Base-by-base conservation (phyloP, 2,888 invertebrate genomes). In the Callyntrura sp. region DNA sequence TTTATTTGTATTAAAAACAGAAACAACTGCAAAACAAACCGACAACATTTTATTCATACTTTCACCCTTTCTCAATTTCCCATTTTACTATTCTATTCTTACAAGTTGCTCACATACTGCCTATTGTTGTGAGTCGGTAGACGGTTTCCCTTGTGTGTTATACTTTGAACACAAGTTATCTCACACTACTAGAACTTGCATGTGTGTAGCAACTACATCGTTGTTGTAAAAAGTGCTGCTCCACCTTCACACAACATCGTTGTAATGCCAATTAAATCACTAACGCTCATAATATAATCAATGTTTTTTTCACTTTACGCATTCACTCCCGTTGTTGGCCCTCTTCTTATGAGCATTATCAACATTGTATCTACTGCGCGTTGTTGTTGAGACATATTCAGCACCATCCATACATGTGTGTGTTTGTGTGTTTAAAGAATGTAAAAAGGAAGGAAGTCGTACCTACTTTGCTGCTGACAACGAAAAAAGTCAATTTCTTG, bases 51-150 rank as follows among this genome's bases (percentile, higher is more conserved):
- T 70, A 17, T 84, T 55, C 84, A 85, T 85, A 88, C 82, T 88
- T 82, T 88, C 82, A 88, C 88, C 88, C 62, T 82, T 82, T 88
- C 82, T 88, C 88, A 82, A 70, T 81, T 87, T 88, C 81, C 70
- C 62, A 65, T 65, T 85, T 76, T 76, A 76, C 45, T 45, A 68
- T 35, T 14, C n/a, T n/a, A 68, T 35, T 35, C 68, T n/a, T 48
- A 65, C 28, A 25, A 14, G 1, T 43, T 11, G 3, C 17, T 23
- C 14, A 25, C 62, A 51, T 81, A 11, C 28, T 83, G 12, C 25
- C 68, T 82, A 17, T 48, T 12, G 12, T 43, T n/a, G 68, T 25
- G 35, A 23, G 51, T 55, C 51, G 14, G 76, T 76, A 14, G 17
- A n/a, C n/a, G 45, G 8, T 9, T 3, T n/a, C n/a, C n/a, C n/a